phyloP scores from a whole-genome alignment of 2,113 vertebrate species.

The Cairina moschata region DNA sequence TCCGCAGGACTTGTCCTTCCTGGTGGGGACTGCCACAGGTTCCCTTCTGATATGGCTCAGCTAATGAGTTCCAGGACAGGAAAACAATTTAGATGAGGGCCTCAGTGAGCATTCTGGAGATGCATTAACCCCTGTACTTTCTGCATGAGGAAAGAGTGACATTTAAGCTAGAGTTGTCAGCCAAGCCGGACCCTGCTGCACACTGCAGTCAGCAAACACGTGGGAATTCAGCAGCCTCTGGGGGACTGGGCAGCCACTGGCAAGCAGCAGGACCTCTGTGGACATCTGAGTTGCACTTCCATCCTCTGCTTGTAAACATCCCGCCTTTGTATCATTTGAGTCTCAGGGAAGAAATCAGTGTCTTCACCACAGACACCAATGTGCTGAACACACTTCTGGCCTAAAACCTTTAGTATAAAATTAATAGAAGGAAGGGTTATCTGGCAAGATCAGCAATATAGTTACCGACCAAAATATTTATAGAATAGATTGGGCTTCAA shows the following conservation, averaged over 20 bases:
- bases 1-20: background rate
- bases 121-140: slow-evolving; percentile 20
- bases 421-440: background rate
- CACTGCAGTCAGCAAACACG: rapidly evolving
- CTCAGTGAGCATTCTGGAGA: background rate
- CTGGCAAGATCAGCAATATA: background rate
- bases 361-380: background rate
- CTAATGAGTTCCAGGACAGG: slow-evolving; percentile 37
- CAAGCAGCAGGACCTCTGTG: background rate
- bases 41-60: background rate
- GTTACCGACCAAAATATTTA: background rate
- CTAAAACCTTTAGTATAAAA: background rate
- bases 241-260: background rate
- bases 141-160: background rate
- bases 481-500: background rate
- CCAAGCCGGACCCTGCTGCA: background rate
- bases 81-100: background rate
- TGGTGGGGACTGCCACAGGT: background rate
- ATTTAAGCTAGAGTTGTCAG: background rate
- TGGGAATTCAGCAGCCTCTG: rapidly evolving
- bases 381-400: background rate
- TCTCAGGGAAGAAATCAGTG: background rate
- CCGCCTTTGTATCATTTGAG: background rate
- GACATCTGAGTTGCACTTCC: background rate
- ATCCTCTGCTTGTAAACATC: background rate